Conservation (phyloP, 2,888 invertebrate genomes). For the Tipula unca region DNA sequence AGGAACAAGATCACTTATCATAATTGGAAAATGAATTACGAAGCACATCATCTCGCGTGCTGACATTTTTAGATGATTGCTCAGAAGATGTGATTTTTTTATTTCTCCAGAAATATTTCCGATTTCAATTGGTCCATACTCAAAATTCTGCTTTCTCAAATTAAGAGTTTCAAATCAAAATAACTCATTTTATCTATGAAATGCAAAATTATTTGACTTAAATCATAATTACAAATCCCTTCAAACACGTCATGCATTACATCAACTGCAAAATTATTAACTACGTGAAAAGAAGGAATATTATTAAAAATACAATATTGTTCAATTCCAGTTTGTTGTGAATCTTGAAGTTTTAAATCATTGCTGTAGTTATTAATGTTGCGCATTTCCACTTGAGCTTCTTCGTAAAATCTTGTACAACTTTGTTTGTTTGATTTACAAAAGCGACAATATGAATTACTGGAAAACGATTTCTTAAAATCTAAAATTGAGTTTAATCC, state of each 20-base stretch:
- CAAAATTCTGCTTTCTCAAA: conserved; percentile 1
- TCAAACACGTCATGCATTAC: background rate
- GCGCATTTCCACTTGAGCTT: conserved; percentile 17
- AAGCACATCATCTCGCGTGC: conserved; percentile 30
- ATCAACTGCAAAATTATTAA: background rate
- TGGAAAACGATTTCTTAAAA: conserved; percentile 21
- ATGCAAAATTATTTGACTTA: background rate
- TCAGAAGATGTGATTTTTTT: background rate
- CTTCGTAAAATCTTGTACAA: background rate
- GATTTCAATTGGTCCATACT: conserved; percentile 21
- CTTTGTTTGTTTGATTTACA: conserved; percentile 20
- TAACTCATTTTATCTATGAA: conserved; percentile 18
- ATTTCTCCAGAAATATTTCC: conserved; percentile 21
- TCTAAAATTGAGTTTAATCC: conserved; percentile 20
- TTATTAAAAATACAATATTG: background rate
- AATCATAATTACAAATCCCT: background rate
- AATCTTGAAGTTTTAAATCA: background rate
- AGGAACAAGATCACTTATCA: conserved; percentile 30
- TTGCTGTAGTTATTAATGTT: conserved; percentile 20
- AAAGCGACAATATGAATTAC: conserved; percentile 22
- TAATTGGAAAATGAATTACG: conserved; percentile 27
- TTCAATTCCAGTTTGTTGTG: background rate
- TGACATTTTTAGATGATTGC: conserved; percentile 24
- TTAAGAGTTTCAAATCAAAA: conserved; percentile 19
- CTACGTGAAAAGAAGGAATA: background rate